Evolutionary conservation across 2,797 vertebrate genomes (phyloP).

Genomic region (Apodemus agrarius): DNA sequence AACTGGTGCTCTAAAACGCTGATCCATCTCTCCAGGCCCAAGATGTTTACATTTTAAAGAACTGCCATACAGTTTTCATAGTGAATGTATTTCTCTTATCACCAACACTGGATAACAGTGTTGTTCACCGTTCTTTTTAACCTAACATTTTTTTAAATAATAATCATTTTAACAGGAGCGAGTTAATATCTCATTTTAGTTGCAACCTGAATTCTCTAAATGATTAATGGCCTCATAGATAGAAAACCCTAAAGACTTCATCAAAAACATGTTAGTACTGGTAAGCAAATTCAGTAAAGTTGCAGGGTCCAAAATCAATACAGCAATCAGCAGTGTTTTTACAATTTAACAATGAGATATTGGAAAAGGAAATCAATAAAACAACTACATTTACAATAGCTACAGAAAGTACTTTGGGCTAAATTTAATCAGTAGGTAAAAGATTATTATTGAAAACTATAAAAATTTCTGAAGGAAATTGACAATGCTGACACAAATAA

Average conservation of each 20-base stretch:
- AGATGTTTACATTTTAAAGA: not conserved
- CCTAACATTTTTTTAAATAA: not conserved
- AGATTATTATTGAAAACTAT: not conserved
- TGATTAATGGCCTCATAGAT: not conserved
- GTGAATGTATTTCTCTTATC: not conserved
- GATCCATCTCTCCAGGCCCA: not conserved
- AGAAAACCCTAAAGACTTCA: slow-evolving; percentile 3
- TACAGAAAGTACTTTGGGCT: not conserved
- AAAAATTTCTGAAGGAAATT: not conserved
- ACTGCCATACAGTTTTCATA: not conserved
- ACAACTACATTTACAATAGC: not conserved
- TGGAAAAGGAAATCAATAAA: not conserved
- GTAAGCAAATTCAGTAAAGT: slow-evolving; percentile 25
- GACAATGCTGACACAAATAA: not conserved
- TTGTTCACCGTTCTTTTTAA: not conserved
- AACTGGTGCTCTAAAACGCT: not conserved
- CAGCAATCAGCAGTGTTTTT: not conserved
- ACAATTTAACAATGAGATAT: slow-evolving; percentile 15
- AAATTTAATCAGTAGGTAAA: not conserved
- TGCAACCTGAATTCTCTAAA: not conserved
- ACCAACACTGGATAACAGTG: not conserved
- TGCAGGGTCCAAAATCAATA: not conserved
- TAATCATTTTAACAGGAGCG: not conserved
- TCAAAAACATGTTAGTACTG: not conserved
- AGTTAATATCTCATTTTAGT: not conserved